phyloP scores from a whole-genome alignment of 2,888 invertebrate species.

The Craniophora ligustri region DNA sequence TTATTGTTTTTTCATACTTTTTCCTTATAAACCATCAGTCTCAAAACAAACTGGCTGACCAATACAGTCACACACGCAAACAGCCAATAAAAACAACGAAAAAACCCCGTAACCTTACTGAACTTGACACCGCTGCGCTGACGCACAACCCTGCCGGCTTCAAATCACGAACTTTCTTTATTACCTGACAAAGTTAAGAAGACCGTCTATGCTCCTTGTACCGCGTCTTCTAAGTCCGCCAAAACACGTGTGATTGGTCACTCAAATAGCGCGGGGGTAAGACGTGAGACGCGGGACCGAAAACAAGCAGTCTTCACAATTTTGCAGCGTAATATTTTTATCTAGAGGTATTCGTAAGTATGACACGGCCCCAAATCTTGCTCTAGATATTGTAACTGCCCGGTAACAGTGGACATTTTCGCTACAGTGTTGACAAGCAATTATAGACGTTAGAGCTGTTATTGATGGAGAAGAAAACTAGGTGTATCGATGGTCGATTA shows the following conservation, averaged over 20 bases:
- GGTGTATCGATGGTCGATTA: background rate
- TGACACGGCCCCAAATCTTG: constrained; percentile 74
- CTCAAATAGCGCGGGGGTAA: background rate
- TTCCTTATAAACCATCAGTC: background rate
- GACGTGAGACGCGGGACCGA: background rate
- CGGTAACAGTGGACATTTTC: constrained; percentile 25
- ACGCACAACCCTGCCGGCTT: constrained; percentile 42
- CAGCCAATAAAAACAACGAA: constrained; percentile 22
- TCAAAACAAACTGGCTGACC: constrained; percentile 7
- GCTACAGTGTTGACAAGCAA: constrained; percentile 19
- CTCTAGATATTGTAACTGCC: constrained; percentile 63
- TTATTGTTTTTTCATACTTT: too few relatives aligned
- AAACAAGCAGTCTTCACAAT: background rate
- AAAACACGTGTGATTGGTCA: background rate
- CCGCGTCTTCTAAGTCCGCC: background rate
- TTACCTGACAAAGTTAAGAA: constrained; percentile 2
- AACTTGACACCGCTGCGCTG: constrained; percentile 58
- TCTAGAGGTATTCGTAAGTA: constrained; percentile 59
- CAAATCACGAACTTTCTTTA: constrained; percentile 71
- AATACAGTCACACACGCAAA: constrained; percentile 11
- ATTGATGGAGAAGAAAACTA: background rate
- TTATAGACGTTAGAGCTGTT: background rate
- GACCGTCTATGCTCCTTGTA: background rate
- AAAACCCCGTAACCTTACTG: constrained; percentile 31
- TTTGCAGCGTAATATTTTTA: background rate